Conservation (phyloP, 2,888 invertebrate species). For the Aphidoletes aphidimyza region DNA sequence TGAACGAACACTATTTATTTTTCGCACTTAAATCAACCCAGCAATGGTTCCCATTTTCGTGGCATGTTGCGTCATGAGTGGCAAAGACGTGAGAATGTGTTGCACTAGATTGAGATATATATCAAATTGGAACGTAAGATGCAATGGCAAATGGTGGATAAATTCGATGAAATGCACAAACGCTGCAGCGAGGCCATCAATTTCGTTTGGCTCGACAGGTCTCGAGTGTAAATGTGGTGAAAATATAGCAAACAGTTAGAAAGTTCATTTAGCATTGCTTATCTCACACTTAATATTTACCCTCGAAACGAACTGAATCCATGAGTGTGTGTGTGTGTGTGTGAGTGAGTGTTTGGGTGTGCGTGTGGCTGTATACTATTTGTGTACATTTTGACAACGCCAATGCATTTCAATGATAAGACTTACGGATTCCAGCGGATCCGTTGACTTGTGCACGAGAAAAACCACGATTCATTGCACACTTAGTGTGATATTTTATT, state of each 20-base stretch:
- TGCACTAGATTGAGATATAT: neutral
- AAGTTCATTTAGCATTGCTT: slow-evolving; percentile 26
- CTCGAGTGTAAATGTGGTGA: slow-evolving; percentile 12
- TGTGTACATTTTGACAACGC: slow-evolving; percentile 22
- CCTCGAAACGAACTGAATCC: neutral
- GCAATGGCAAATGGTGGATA: neutral
- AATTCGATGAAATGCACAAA: neutral
- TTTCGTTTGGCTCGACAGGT: neutral
- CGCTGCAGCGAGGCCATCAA: neutral
- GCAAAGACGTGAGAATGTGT: neutral
- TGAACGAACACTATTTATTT: slow-evolving; percentile 31
- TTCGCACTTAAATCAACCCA: slow-evolving; percentile 20
- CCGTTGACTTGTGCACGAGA: neutral
- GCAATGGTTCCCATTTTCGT: neutral
- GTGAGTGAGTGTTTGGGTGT: too few relatives aligned
- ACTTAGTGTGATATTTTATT: slow-evolving; percentile 31
- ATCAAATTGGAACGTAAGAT: neutral
- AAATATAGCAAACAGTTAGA: slow-evolving; percentile 5
- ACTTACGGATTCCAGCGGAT: slow-evolving; percentile 1
- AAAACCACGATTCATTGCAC: slow-evolving; percentile 29
- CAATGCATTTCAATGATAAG: slow-evolving; percentile 18
- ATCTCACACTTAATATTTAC: slow-evolving; percentile 13
- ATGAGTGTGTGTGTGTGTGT: too few relatives aligned
- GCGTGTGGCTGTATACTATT: too few relatives aligned
- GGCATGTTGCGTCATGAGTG: neutral